Conservation (phyloP, 2,888 invertebrate genomes). For the Chaitophorus viminalis region DNA sequence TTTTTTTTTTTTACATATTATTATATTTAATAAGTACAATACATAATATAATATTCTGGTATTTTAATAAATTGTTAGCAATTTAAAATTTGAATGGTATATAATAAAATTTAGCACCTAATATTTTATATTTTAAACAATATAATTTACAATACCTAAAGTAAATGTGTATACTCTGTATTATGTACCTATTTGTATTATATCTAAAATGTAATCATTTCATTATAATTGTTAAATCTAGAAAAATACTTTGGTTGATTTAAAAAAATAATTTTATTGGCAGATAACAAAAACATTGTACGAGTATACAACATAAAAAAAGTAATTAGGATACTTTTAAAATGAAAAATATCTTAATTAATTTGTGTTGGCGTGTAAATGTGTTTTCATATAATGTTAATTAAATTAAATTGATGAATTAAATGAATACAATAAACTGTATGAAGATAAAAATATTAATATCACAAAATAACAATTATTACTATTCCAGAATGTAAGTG, state of each 20-base stretch:
- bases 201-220: background rate
- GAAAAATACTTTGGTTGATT: conserved; percentile 25
- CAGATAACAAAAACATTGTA: conserved; percentile 36
- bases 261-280: conserved; percentile 61
- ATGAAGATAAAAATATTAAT: conserved; percentile 56
- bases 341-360: conserved; percentile 13
- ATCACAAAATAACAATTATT: conserved; percentile 58
- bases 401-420: conserved; percentile 16
- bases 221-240: background rate
- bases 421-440: conserved; percentile 20
- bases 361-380: background rate
- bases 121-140: too few relatives aligned
- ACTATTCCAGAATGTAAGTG: conserved; percentile 46
- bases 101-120: too few relatives aligned
- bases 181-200: background rate
- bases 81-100: too few relatives aligned
- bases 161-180: background rate
- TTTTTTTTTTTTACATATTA: too few relatives aligned
- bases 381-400: conserved; percentile 33
- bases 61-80: too few relatives aligned
- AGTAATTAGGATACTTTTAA: conserved; percentile 42
- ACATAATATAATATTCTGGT: too few relatives aligned
- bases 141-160: too few relatives aligned
- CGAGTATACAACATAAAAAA: conserved; percentile 12
- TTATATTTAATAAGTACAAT: too few relatives aligned